phyloP scores from a whole-genome alignment of 2,113 vertebrate genomes.

The Passer montanus region DNA sequence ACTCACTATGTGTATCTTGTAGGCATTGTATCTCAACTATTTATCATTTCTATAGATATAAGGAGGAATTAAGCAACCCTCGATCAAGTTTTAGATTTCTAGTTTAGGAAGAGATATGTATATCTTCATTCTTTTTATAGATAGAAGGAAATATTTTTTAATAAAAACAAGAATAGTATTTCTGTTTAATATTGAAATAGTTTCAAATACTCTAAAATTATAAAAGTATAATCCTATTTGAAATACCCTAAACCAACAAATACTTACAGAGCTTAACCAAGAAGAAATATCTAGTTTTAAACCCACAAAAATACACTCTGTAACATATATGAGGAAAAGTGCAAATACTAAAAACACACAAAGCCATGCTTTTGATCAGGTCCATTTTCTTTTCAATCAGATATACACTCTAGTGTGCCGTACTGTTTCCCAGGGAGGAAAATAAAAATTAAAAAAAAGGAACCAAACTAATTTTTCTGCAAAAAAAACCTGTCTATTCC shows the following conservation, averaged over 20 bases:
- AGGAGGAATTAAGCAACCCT: neutral
- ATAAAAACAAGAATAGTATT: rapidly evolving
- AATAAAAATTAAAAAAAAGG: neutral
- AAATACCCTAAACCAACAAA: neutral
- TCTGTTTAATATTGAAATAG: neutral
- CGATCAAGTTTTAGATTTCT: neutral
- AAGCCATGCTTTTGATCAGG: neutral
- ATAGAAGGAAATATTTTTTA: neutral
- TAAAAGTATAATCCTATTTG: neutral
- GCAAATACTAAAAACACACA: rapidly evolving
- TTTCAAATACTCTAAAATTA: neutral
- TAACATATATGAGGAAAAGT: neutral
- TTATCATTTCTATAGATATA: neutral
- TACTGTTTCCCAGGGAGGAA: neutral
- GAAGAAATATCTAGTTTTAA: neutral
- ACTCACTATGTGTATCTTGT: neutral
- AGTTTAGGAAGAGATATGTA: neutral
- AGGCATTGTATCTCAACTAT: neutral
- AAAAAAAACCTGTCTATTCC: neutral
- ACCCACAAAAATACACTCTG: neutral
- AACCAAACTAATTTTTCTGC: neutral
- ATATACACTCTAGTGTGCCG: neutral
- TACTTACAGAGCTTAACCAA: neutral
- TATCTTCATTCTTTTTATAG: neutral
- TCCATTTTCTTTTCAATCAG: neutral